Evolutionary conservation across 2,797 vertebrate species (phyloP).

Genomic region (Propithecus perrieri): DNA sequence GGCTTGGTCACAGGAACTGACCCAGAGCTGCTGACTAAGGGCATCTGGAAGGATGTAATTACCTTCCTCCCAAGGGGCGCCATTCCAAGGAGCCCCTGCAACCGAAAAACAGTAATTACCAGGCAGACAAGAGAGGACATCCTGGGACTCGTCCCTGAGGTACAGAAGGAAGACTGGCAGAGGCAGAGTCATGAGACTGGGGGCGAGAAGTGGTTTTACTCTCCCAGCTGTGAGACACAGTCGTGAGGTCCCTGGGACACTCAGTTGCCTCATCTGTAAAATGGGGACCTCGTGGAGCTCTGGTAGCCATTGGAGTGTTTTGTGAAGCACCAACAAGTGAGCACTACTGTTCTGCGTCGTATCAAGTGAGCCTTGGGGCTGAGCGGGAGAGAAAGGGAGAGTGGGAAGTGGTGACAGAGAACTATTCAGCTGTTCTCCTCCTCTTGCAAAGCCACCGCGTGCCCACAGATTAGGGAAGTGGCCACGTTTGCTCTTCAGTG

Average conservation of each 20-base stretch:
- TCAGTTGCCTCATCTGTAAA: background rate
- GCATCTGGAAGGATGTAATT: conserved; percentile 54
- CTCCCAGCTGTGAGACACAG: background rate
- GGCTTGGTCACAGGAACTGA: background rate
- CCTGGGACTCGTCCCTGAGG: background rate
- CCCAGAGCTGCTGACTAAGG: conserved; percentile 30
- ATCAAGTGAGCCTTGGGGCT: background rate
- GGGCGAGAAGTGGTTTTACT: background rate
- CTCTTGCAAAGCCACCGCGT: background rate
- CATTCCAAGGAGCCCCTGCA: conserved; percentile 36
- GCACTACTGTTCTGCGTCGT: fast-evolving
- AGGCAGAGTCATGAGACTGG: background rate
- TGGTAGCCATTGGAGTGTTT: background rate
- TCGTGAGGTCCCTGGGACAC: background rate
- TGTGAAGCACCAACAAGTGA: background rate
- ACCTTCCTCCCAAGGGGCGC: conserved; percentile 17
- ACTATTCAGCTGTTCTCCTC: background rate
- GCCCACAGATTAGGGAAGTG: background rate
- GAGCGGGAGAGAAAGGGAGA: background rate
- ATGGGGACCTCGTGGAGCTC: background rate
- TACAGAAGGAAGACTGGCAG: background rate
- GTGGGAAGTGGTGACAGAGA: background rate
- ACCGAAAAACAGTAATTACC: conserved; percentile 58
- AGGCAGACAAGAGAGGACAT: conserved; percentile 24
- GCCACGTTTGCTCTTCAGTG: background rate